Percentiles rank a stretch among this genome's conserved stretches.
These are phyloP conservation scores for Nicator chloris DNA, from an alignment of 2,113 vertebrate genomes.

Conservation along the genomic window DNA sequence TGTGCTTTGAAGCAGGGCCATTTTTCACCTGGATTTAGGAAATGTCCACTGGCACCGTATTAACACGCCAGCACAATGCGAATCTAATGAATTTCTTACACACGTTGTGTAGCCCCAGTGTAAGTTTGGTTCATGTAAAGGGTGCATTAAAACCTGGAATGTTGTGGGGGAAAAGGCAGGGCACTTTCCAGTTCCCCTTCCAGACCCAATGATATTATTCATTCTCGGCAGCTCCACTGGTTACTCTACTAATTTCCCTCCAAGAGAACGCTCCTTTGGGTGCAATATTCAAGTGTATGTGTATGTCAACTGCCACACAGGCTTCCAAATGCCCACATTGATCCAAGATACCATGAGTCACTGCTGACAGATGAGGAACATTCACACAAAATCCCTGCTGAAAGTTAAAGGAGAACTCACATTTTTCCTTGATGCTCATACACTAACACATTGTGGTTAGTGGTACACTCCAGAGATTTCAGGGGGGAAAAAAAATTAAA, in stretches of 20 bases:
- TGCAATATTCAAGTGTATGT: conserved; percentile 29
- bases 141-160: not conserved
- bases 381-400: not conserved
- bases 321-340: conserved; percentile 37
- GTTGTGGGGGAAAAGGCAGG: not conserved
- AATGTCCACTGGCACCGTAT: not conserved
- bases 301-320: conserved; percentile 1
- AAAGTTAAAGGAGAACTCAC: conserved; percentile 29
- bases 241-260: conserved; percentile 15
- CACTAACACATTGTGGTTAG: conserved; percentile 1
- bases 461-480: not conserved
- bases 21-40: not conserved
- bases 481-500: not conserved
- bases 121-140: not conserved
- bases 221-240: not conserved
- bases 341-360: conserved; percentile 28
- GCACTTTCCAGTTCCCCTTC: conserved; percentile 20
- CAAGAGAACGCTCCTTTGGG: conserved; percentile 19
- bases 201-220: conserved; percentile 34
- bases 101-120: not conserved
- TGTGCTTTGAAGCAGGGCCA: not conserved
- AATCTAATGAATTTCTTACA: not conserved
- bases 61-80: not conserved
- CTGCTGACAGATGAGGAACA: conserved; percentile 54
- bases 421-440: conserved; percentile 9